Conservation (phyloP, 2,113 vertebrate species). For the Sclerurus mexicanus region DNA sequence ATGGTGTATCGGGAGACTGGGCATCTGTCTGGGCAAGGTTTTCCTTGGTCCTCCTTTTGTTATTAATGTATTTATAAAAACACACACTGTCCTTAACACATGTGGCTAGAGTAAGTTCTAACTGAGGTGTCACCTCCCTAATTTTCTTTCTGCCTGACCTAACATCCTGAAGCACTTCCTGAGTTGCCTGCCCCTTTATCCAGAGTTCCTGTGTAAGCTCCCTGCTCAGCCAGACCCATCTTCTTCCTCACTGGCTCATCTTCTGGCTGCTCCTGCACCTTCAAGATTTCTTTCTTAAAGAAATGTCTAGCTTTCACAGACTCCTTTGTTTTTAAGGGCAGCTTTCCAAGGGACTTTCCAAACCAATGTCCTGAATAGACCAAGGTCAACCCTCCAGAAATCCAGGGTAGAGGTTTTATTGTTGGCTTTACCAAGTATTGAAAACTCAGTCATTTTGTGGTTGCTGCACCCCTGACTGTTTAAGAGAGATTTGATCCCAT, state of each 20-base stretch:
- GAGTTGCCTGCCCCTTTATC: background rate
- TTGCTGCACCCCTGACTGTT: background rate
- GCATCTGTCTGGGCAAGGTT: background rate
- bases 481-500: fast-evolving
- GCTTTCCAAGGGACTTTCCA: background rate
- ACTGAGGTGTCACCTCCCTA: background rate
- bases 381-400: background rate
- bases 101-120: background rate
- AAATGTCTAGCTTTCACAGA: background rate
- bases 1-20: fast-evolving
- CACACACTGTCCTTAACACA: background rate
- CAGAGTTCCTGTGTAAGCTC: background rate
- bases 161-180: background rate
- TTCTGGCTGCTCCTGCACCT: background rate
- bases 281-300: background rate
- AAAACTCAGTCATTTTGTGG: background rate
- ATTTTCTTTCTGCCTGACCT: background rate
- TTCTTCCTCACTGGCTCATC: fast-evolving
- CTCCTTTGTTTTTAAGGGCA: background rate
- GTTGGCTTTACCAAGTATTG: background rate
- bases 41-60: background rate
- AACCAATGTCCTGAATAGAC: background rate
- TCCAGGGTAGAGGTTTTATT: background rate
- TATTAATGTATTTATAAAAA: background rate
- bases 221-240: background rate